Evolutionary conservation across 23 tunicate species (phyloP).

Genomic region (Trididemnum miniatum): DNA sequence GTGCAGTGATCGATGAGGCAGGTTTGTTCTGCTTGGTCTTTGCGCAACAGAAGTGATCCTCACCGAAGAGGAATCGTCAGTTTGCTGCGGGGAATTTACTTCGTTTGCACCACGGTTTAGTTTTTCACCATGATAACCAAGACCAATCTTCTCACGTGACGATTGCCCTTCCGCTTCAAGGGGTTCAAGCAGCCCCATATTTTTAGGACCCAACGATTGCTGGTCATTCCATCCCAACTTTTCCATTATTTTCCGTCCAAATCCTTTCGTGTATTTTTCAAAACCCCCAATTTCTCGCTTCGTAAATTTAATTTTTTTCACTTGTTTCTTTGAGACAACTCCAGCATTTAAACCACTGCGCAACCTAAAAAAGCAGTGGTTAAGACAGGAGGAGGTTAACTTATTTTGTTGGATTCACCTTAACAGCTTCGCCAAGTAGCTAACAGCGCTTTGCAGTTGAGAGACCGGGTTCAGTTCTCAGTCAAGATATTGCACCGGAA

Average conservation of each 20-base stretch:
- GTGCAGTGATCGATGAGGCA: no score
- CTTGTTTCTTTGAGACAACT: neutral
- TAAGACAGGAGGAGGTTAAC: no score
- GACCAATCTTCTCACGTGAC: slow-evolving; percentile 40
- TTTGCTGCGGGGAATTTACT: neutral
- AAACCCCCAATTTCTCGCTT: slow-evolving; percentile 23
- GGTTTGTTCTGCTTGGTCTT: no score
- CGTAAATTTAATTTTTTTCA: neutral
- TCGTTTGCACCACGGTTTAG: neutral
- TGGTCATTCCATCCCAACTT: slow-evolving; percentile 69
- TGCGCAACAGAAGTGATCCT: neutral
- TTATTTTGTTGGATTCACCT: no score
- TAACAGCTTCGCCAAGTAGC: no score
- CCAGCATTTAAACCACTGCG: neutral
- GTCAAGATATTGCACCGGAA: no score
- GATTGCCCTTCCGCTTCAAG: slow-evolving; percentile 65
- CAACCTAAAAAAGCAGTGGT: no score
- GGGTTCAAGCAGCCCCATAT: slow-evolving; percentile 56
- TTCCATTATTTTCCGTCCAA: slow-evolving; percentile 61
- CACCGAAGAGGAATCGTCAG: neutral
- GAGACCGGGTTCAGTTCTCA: no score
- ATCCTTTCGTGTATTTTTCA: slow-evolving; percentile 63
- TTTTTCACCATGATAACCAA: slow-evolving; percentile 63
- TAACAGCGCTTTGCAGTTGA: no score
- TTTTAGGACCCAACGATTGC: slow-evolving; percentile 39